Evolutionary conservation across 2,888 invertebrate species (phyloP), one percentile per base, ranked within the genome.

Genomic region (Elaeidobius kamerunicus): DNA sequence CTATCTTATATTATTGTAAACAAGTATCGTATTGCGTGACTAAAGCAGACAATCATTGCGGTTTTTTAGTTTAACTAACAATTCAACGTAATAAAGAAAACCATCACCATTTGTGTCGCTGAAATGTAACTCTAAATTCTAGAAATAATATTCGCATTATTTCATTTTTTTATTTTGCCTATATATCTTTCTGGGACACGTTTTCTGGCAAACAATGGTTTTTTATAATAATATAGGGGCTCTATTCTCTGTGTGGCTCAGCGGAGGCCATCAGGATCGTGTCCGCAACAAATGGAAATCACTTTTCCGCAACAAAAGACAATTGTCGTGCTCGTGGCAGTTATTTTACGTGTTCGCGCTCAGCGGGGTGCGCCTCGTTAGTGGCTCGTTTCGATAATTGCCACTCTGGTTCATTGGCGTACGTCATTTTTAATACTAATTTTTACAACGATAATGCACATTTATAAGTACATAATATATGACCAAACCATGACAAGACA

Each of bases 221-320:
- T 35, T 30, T 42, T 30, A n/a, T n/a, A n/a, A 42, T 47, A 46
- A 30, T 47, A 38, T 43, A 52, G 47, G 23, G 38, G 47, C 28
- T 28, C 46, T 27, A 30, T 47, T 46, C 34, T 27, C 32, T 34
- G 18, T 36, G 35, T 17, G 30, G 40, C 46, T 46, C 52, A 46
- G 47, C 43, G 27, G 47, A 46, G 52, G 39, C 47, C 52, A 47
- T 52, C 50, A 54, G 40, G 48, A 54, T 44, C 34, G 48, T 36
- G 44, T 57, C 58, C 55, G 56, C 60, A 62, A 63, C 58, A 63
- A 63, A 63, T 63, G 61, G 55, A 60, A 63, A 63, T 63, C 62
- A 61, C 61, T 64, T 63, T 62, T 59, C 60, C 57, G 56, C 57
- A 63, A 65, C 63, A 64, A 64, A 64, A 63, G 64, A 64, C 63